Base-by-base conservation (phyloP, 2,113 vertebrate species). In the Cricetomys ansorgei region DNA sequence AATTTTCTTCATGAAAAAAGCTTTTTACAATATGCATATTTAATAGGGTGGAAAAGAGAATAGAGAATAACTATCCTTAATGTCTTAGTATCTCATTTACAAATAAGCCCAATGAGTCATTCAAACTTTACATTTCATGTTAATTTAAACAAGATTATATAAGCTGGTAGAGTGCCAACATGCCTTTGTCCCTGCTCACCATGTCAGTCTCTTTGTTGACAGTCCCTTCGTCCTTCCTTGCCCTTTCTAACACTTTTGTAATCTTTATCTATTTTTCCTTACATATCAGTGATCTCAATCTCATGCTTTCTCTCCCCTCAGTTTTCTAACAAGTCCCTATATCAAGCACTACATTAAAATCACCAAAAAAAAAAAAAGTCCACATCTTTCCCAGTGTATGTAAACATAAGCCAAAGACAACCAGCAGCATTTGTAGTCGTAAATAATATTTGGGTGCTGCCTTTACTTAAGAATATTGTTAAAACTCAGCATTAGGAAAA, bases 31-130 rank as follows among this genome's bases (percentile, higher is more conserved):
- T 29, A 88, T 67, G 57, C 57, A 48, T 85, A 96, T 81, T 67
- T 87, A 93, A 84, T 80, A 91, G 79, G 3, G 40, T 70, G 19
- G 90, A 62, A 94, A 96, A 55, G 73, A 85, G 72, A 94, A 64
- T 45, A 86, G 40, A 75, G 62, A 75, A 75, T 23, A 89, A 94
- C 27, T 70, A 7, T 84, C 70, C 50, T 92, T 76, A 83, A 85
- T 59, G 73, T 80, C 37, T 84, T 92, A 64, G 50, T 65, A 79
- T 91, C 57, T 95, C 34, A 53, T 80, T 96, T 80, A 96, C 69
- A 95, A 93, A 88, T 48, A 57, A 94, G 55, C 43, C 86, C 50
- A 53, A 19, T 34, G 40, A 43, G 23, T 96, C 75, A 57, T 95
- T 93, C 89, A 69, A 93, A 91, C 17, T 92, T 84, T 70, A 43